These are phyloP conservation scores for Rhombomys opimus DNA, from an alignment of 2,113 vertebrate species.

Conservation along the genomic window DNA sequence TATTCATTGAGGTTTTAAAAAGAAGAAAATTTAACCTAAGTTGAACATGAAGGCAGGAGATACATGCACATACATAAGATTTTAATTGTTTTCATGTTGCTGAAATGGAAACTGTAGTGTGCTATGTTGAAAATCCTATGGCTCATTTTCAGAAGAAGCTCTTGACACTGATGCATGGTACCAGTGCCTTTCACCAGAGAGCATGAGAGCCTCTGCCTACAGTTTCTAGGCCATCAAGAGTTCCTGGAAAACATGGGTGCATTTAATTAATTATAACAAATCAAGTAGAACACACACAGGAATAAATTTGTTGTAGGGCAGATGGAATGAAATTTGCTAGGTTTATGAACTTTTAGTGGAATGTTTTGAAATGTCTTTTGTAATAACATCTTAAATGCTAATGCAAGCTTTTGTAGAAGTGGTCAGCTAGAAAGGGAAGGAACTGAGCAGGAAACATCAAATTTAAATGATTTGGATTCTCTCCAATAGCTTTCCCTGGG, in stretches of 20 bases:
- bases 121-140: neutral
- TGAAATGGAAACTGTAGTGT: neutral
- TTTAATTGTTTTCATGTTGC: no score
- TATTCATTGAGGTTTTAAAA: neutral
- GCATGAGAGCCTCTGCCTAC: neutral
- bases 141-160: neutral
- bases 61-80: neutral
- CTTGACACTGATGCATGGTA: neutral
- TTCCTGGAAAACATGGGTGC: neutral
- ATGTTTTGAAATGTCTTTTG: neutral
- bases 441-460: neutral
- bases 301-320: neutral
- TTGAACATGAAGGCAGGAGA: neutral
- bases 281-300: neutral
- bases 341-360: constrained; percentile 3
- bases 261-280: neutral
- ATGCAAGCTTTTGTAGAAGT: neutral
- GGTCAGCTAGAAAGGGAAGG: neutral
- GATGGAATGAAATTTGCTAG: neutral
- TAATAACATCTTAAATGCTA: constrained; percentile 26
- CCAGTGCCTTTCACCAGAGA: neutral
- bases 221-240: neutral
- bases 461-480: neutral
- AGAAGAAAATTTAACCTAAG: neutral
- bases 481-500: neutral